A percentile compares a stretch with the other conserved stretches of the same genome.
Evolutionary conservation across 1,140 invertebrate species (phyloP).

Genomic region (Drosophila tani): DNA sequence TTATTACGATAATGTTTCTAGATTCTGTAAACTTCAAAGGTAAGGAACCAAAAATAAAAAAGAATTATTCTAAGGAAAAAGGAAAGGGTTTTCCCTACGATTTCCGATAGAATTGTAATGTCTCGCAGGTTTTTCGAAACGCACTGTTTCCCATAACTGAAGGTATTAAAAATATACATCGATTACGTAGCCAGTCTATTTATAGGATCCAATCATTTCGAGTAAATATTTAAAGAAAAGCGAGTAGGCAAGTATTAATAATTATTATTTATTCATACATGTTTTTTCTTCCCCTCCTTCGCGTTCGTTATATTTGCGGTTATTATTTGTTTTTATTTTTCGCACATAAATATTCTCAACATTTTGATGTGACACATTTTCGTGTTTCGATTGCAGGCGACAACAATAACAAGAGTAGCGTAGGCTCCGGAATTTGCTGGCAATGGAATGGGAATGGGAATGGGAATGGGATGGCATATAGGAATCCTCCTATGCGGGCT

Average conservation of each 20-base stretch:
- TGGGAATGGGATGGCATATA: not conserved
- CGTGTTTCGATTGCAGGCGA: conserved; percentile 55
- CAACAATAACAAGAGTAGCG: conserved; percentile 51
- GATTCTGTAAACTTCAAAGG: too few relatives aligned
- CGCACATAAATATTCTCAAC: conserved; percentile 67
- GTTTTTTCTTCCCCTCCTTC: conserved; percentile 27
- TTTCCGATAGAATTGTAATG: not conserved
- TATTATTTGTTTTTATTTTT: conserved; percentile 42
- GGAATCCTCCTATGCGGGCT: not conserved
- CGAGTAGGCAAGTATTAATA: conserved; percentile 53
- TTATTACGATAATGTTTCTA: too few relatives aligned
- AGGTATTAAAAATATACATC: conserved; percentile 68
- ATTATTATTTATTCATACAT: conserved; percentile 75
- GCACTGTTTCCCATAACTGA: conserved; percentile 47
- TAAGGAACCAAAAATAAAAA: too few relatives aligned
- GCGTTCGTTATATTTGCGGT: conserved; percentile 38
- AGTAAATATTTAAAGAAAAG: conserved; percentile 55
- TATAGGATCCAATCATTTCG: conserved; percentile 63
- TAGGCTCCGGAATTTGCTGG: conserved; percentile 15
- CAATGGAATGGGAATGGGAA: not conserved
- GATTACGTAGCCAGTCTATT: conserved; percentile 77
- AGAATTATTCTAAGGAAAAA: too few relatives aligned
- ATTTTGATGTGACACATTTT: conserved; percentile 74
- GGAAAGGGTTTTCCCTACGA: not conserved
- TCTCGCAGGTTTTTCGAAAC: conserved; percentile 5